Evolutionary conservation across 2,888 invertebrate genomes (phyloP).

Genomic region (Eutolmus rufibarbis): DNA sequence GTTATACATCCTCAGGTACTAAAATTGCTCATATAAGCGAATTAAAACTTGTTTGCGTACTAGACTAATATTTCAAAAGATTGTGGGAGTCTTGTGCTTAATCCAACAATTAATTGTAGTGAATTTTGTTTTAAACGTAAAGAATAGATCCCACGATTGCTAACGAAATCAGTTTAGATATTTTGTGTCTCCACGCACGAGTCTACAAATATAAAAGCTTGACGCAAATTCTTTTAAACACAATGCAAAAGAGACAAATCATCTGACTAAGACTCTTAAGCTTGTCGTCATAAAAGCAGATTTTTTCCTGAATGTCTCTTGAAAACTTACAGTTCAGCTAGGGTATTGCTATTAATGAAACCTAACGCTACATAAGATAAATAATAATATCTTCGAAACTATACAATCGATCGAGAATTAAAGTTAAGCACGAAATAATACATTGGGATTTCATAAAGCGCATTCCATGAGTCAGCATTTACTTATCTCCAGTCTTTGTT

Average conservation of each 20-base stretch:
- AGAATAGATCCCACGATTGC: too few relatives aligned
- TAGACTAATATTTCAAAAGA: neutral
- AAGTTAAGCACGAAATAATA: neutral
- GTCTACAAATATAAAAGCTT: too few relatives aligned
- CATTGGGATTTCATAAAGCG: neutral
- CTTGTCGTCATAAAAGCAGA: too few relatives aligned
- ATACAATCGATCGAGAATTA: neutral
- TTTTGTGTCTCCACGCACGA: too few relatives aligned
- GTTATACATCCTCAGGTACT: neutral
- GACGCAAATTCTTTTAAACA: too few relatives aligned
- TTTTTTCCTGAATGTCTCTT: too few relatives aligned
- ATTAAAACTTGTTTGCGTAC: neutral
- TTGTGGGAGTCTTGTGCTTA: neutral
- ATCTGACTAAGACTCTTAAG: too few relatives aligned
- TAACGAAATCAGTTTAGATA: too few relatives aligned
- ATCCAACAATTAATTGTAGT: neutral
- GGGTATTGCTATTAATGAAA: too few relatives aligned
- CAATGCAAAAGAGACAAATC: too few relatives aligned
- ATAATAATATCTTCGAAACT: neutral
- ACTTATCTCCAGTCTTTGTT: neutral
- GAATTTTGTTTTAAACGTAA: too few relatives aligned
- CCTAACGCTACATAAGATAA: neutral
- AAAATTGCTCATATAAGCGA: neutral
- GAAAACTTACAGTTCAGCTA: too few relatives aligned
- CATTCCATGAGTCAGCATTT: neutral